Conservation (phyloP, 2,113 vertebrate species). For the Herpailurus yagouaroundi region DNA sequence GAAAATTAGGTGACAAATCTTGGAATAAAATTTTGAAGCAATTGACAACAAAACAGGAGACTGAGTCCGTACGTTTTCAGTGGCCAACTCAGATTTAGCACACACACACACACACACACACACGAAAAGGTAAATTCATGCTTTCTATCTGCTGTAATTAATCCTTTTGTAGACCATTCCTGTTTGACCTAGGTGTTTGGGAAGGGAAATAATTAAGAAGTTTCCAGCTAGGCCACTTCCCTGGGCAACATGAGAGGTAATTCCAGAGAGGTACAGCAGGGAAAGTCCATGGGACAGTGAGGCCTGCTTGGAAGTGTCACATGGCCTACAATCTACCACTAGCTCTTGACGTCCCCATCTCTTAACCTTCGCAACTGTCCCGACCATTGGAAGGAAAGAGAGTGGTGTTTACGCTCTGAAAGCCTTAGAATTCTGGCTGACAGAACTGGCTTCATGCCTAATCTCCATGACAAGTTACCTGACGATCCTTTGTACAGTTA, state of each 20-base stretch:
- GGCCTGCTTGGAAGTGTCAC: neutral
- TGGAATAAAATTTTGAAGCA: neutral
- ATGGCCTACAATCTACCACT: neutral
- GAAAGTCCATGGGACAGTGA: too few relatives aligned
- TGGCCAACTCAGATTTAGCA: neutral
- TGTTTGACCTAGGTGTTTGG: neutral
- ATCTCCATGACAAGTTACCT: neutral
- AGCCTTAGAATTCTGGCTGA: neutral
- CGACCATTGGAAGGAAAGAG: neutral
- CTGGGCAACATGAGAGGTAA: neutral
- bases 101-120: neutral
- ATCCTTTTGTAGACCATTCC: neutral
- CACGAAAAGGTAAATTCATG: neutral
- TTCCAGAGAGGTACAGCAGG: neutral
- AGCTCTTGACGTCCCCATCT: neutral
- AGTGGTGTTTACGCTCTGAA: neutral
- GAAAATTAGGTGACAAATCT: neutral
- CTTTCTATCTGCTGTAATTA: neutral
- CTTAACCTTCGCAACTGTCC: neutral
- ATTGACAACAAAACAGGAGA: neutral
- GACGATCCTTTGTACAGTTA: neutral
- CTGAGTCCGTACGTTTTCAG: neutral
- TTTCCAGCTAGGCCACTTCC: neutral
- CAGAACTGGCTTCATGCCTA: neutral
- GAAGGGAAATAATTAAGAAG: neutral